These are phyloP conservation scores for Achroia grisella DNA, from an alignment of 1,140 invertebrate species.

Conservation along the genomic window DNA sequence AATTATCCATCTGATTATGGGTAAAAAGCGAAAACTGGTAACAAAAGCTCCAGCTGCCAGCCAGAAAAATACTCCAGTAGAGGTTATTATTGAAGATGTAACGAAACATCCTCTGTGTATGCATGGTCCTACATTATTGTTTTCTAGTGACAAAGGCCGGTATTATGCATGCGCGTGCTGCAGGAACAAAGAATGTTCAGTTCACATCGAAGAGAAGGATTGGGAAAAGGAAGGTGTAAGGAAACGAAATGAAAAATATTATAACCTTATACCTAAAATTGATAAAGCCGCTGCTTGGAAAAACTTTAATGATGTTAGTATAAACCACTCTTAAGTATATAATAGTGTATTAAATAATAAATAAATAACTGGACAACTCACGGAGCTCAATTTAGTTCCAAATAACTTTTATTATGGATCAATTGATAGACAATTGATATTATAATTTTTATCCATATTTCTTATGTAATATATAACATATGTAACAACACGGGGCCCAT, in stretches of 20 bases:
- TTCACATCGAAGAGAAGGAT: slow-evolving; percentile 77
- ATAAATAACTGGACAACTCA: no score
- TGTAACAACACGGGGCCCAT: no score
- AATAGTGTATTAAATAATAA: no score
- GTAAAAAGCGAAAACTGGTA: slow-evolving; percentile 45
- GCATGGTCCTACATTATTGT: slow-evolving; percentile 82
- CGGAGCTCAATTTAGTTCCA: no score
- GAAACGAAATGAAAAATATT: slow-evolving; percentile 69
- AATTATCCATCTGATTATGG: slow-evolving; percentile 21
- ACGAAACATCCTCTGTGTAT: slow-evolving; percentile 72
- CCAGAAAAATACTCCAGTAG: slow-evolving; percentile 36
- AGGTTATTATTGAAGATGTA: slow-evolving; percentile 60
- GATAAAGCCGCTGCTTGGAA: slow-evolving; percentile 67
- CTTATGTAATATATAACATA: no score
- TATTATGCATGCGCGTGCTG: slow-evolving; percentile 88
- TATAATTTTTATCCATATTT: no score
- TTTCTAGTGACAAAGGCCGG: slow-evolving; percentile 73
- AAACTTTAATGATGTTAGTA: slow-evolving; percentile 67
- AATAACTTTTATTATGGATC: no score
- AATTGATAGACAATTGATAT: no score
- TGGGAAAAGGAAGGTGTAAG: slow-evolving; percentile 58
- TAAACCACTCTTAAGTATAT: no score
- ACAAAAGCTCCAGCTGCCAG: slow-evolving; percentile 10
- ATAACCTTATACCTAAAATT: slow-evolving; percentile 67
- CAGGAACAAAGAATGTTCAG: slow-evolving; percentile 84